A percentile compares a stretch with the other conserved stretches of the same genome.
Conservation (phyloP, 2,113 vertebrate species). For the Stictonetta naevosa region DNA sequence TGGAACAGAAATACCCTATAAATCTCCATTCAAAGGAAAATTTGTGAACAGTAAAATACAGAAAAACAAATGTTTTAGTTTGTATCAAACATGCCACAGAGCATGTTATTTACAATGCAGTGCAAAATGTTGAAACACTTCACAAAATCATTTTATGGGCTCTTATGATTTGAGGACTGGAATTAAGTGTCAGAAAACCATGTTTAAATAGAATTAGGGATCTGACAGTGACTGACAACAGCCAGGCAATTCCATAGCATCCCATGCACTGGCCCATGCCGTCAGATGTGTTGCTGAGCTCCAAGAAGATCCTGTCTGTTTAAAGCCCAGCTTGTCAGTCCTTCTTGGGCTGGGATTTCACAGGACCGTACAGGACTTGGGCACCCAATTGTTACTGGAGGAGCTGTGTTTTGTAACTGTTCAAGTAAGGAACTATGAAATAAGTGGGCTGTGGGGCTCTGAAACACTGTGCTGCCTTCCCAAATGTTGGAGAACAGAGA, state of each 20-base stretch:
- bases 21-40: constrained; percentile 60
- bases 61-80: constrained; percentile 44
- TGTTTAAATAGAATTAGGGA: neutral
- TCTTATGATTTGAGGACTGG: neutral
- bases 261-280: neutral
- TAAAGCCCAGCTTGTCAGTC: neutral
- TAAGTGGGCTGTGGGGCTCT: neutral
- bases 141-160: neutral
- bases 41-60: constrained; percentile 53
- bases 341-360: neutral
- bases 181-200: constrained; percentile 4
- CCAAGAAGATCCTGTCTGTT: neutral
- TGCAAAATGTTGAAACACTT: constrained; percentile 4
- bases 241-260: neutral
- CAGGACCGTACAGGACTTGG: neutral
- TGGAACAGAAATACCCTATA: constrained; percentile 41
- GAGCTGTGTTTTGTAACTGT: neutral
- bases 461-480: neutral
- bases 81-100: neutral
- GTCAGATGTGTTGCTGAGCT: neutral
- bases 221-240: neutral
- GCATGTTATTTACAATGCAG: constrained; percentile 14
- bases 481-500: neutral
- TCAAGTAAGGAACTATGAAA: neutral
- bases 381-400: neutral